Conservation (phyloP, 2,113 vertebrate genomes). For the Sclerurus mexicanus region DNA sequence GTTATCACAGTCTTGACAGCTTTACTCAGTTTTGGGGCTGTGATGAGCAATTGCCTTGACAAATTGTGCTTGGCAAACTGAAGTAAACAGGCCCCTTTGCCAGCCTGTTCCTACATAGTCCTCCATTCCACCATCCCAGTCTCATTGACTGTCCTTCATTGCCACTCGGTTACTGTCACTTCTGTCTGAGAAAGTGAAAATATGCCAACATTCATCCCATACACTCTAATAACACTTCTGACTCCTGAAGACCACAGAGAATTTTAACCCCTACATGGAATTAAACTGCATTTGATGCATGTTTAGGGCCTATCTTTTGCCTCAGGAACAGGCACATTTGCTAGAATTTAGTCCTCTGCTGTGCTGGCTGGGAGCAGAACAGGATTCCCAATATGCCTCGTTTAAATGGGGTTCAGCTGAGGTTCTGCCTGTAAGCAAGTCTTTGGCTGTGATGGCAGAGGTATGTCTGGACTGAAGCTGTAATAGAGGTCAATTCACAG, state of each 20-base stretch:
- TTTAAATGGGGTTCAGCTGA: neutral
- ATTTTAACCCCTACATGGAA: neutral
- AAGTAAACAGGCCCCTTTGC: neutral
- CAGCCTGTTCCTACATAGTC: neutral
- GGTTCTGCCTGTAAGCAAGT: neutral
- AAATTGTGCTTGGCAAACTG: neutral
- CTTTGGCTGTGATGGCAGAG: neutral
- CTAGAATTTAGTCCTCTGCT: neutral
- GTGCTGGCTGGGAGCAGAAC: neutral
- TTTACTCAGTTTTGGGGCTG: neutral
- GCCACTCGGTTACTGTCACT: neutral
- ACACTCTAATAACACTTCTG: neutral
- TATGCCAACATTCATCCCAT: rapidly evolving
- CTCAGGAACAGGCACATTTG: neutral
- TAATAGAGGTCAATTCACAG: too few species aligned
- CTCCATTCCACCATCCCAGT: neutral
- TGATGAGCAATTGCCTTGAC: neutral
- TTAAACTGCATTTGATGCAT: neutral
- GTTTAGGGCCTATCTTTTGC: neutral
- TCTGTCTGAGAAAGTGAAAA: neutral
- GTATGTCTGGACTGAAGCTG: neutral
- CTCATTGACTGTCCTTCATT: neutral
- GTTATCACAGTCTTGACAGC: neutral
- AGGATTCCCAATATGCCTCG: neutral
- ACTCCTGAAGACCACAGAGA: neutral